Evolutionary conservation across 2,113 vertebrate species (phyloP).

Genomic region (Clarias magur): DNA sequence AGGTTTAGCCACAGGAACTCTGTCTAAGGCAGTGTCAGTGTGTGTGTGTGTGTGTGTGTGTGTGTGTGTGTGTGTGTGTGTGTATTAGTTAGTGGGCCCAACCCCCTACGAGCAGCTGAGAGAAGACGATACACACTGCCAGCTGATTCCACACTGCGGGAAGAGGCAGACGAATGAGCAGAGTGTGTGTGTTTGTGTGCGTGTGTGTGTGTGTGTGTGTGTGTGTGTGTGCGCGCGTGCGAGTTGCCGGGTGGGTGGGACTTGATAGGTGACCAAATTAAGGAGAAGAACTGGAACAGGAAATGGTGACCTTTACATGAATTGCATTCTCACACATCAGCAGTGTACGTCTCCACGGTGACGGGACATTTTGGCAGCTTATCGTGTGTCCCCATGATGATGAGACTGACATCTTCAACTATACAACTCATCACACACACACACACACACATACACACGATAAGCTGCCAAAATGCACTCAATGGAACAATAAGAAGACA

Average conservation of each 20-base stretch:
- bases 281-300: neutral
- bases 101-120: conserved; percentile 87
- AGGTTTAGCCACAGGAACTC: neutral
- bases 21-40: neutral
- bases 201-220: neutral
- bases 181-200: conserved; percentile 3
- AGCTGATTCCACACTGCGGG: conserved; percentile 63
- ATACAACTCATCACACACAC: neutral
- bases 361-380: neutral
- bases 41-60: neutral
- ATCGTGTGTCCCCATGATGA: neutral
- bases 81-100: conserved; percentile 67
- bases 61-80: conserved; percentile 38
- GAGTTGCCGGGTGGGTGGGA: neutral
- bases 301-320: neutral
- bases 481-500: neutral
- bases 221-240: neutral
- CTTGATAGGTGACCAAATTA: neutral
- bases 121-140: conserved; percentile 67
- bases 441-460: neutral
- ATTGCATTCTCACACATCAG: neutral
- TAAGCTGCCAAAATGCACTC: neutral
- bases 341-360: neutral
- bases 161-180: conserved; percentile 28
- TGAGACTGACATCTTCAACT: neutral